A percentile compares a stretch with the other conserved stretches of the same genome.
Conservation (phyloP, 2,888 invertebrate genomes). For the Philonicus albiceps region DNA sequence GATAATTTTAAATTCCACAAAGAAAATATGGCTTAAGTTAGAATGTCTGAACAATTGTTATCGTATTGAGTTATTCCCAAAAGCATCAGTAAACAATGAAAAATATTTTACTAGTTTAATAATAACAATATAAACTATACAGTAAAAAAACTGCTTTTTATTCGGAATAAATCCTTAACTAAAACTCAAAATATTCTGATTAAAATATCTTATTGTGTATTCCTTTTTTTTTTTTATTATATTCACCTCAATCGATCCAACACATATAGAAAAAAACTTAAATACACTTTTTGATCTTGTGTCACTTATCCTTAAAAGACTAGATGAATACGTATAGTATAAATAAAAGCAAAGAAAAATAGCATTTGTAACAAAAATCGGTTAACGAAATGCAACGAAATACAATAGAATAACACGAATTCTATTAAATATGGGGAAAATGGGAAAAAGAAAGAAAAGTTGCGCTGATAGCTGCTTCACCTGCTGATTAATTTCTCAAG, state of each 20-base stretch:
- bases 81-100: too few species aligned
- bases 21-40: too few species aligned
- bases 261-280: background rate
- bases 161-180: background rate
- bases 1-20: too few species aligned
- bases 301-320: slow-evolving; percentile 17
- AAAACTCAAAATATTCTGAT: background rate
- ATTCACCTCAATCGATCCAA: background rate
- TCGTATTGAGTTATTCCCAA: too few species aligned
- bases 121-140: too few species aligned
- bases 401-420: background rate
- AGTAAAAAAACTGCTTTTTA: too few species aligned
- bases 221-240: background rate
- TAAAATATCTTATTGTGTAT: background rate
- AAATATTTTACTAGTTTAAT: too few species aligned
- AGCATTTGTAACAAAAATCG: background rate
- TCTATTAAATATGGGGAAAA: background rate
- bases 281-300: background rate
- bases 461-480: background rate
- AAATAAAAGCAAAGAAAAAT: slow-evolving; percentile 1
- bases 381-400: background rate
- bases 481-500: background rate
- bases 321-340: background rate
- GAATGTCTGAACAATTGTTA: too few species aligned
- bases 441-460: background rate